Conservation (phyloP, 2,113 vertebrate species). For the Scomber scombrus region DNA sequence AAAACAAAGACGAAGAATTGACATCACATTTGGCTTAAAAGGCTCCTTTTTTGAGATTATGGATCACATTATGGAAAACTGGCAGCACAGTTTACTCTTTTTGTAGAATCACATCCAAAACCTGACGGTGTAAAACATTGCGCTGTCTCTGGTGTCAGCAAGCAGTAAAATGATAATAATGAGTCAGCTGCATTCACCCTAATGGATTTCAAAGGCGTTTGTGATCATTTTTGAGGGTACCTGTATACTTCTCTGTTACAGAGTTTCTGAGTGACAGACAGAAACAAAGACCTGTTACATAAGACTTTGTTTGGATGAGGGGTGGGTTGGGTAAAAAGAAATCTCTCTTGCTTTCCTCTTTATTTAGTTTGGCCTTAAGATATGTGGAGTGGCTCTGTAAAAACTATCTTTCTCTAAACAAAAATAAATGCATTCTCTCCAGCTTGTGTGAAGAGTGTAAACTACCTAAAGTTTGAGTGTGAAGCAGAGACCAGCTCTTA, state of each 20-base stretch:
- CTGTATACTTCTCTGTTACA: background rate
- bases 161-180: background rate
- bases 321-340: slow-evolving; percentile 10
- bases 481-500: slow-evolving; percentile 1
- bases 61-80: background rate
- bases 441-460: slow-evolving; percentile 26
- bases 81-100: background rate
- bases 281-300: slow-evolving; percentile 39
- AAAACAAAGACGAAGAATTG: background rate
- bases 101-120: slow-evolving; percentile 17
- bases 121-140: background rate
- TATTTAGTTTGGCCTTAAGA: slow-evolving; percentile 56
- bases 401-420: slow-evolving; percentile 28
- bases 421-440: slow-evolving; percentile 44
- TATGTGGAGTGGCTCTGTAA: slow-evolving; percentile 38
- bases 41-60: background rate
- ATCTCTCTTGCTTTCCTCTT: slow-evolving; percentile 16
- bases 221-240: slow-evolving; percentile 5
- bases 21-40: background rate
- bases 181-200: background rate
- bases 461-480: slow-evolving; percentile 4
- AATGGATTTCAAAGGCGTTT: background rate
- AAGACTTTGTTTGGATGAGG: slow-evolving; percentile 31
- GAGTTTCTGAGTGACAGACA: slow-evolving; percentile 39
- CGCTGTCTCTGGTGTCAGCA: background rate